phyloP scores from a whole-genome alignment of 2,113 vertebrate species.

The Cervus canadensis region DNA sequence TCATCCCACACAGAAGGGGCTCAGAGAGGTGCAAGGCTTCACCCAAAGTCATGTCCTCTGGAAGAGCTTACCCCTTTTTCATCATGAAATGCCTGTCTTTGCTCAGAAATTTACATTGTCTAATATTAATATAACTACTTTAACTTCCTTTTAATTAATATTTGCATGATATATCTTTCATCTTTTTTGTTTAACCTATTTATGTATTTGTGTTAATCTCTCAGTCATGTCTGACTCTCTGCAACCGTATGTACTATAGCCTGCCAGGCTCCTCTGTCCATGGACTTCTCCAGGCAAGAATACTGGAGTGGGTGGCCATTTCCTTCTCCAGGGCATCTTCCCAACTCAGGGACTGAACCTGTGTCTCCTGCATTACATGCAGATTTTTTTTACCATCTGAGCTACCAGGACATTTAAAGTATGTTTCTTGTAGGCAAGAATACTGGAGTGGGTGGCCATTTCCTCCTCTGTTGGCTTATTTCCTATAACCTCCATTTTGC shows the following conservation, averaged over 20 bases:
- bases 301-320: not conserved
- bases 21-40: not conserved
- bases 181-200: not conserved
- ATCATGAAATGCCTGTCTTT: not conserved
- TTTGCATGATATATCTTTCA: not conserved
- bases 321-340: not conserved
- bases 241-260: not conserved
- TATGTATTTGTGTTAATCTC: not conserved
- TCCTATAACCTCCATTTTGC: not conserved
- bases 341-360: not conserved
- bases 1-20: not conserved
- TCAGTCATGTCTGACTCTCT: not conserved
- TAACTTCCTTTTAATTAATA: not conserved
- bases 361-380: not conserved
- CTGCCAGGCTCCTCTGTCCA: not conserved
- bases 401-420: not conserved
- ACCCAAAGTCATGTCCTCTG: not conserved
- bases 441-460: no score
- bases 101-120: not conserved
- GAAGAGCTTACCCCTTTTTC: not conserved
- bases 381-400: not conserved
- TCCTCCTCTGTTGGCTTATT: not conserved
- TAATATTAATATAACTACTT: not conserved
- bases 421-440: not conserved
- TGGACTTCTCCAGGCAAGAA: not conserved